Conservation (phyloP, 2,797 vertebrate genomes). For the Sternarchorhynchus goeldii region DNA sequence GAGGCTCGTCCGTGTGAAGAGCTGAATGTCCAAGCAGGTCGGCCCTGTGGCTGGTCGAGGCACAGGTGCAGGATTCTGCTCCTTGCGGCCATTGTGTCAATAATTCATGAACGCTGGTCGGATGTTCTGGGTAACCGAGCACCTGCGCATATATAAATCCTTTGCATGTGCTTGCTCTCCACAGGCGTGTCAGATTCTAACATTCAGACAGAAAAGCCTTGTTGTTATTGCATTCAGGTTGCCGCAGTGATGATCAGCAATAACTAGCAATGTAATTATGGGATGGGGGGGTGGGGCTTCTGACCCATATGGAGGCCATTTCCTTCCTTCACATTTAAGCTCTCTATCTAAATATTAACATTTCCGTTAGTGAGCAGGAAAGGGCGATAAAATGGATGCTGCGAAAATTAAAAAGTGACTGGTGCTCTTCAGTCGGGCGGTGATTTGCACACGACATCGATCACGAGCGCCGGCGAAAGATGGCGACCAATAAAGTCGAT, state of each 20-base stretch:
- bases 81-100: constrained; percentile 59
- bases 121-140: constrained; percentile 34
- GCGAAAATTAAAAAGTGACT: constrained; percentile 37
- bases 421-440: constrained; percentile 18
- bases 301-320: background rate
- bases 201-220: background rate
- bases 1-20: constrained; percentile 48
- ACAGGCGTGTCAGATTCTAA: background rate
- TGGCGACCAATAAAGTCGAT: constrained; percentile 5
- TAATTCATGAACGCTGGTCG: constrained; percentile 71
- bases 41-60: background rate
- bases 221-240: background rate
- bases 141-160: constrained; percentile 61
- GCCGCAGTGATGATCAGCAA: background rate
- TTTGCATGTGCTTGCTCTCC: constrained; percentile 15
- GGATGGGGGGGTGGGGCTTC: too few relatives aligned
- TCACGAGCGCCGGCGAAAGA: constrained; percentile 5
- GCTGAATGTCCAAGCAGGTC: constrained; percentile 50
- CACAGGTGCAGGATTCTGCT: constrained; percentile 42
- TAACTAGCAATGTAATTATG: background rate
- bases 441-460: constrained; percentile 30
- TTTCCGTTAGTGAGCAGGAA: constrained; percentile 32
- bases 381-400: constrained; percentile 25
- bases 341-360: constrained; percentile 17
- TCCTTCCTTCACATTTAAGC: constrained; percentile 29